Base-by-base conservation (phyloP, 2,113 vertebrate genomes). In the Polypterus bichir region DNA sequence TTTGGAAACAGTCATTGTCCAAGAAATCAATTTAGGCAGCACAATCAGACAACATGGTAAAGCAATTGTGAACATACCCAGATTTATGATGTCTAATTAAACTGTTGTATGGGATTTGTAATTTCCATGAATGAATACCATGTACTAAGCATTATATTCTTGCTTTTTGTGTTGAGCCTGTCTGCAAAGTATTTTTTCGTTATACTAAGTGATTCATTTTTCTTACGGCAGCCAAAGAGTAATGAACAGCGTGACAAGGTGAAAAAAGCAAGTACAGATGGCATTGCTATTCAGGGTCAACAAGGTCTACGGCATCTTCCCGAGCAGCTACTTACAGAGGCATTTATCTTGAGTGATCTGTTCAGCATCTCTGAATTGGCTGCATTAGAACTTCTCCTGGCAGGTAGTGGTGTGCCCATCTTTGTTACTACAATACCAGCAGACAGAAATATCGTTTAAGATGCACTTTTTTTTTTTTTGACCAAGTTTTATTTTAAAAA, bases 331-430 rank as follows among this genome's bases (percentile, higher is more conserved):
- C 90, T 99, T 67, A 82, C 82, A 66, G 96, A 99, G 75, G 90
- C 94, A 47, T 98, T 99, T 77, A 97, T 98, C 78, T 86, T 99
- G 64, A 99, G 95, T 66, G 92, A 98, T 75, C 83, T 99, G 59
- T 98, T 98, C 74, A 89, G 95, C 70, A 89, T 97, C 44, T 94
- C 92, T 68, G 96, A 99, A 70, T 70, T 99, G 70, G 87, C 92
- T 60, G 93, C 96, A 65, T 85, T 99, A 67, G 96, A 99, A 66
- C 88, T 99, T 64, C 87, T 99, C 45, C 79, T 99, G 66, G 92
- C 93, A 77, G 96, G 96, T 99, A 77, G 80, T 46, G 51, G 10
- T 27, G 1, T 27, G 27, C 27, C 27, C 2, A 27, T 27, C 27
- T 27, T 27, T 27, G 27, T 27, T 27, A 27, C 27, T 27, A 27